Base-by-base conservation (phyloP, 1,140 invertebrate genomes). In the Rhagoletis pomonella region DNA sequence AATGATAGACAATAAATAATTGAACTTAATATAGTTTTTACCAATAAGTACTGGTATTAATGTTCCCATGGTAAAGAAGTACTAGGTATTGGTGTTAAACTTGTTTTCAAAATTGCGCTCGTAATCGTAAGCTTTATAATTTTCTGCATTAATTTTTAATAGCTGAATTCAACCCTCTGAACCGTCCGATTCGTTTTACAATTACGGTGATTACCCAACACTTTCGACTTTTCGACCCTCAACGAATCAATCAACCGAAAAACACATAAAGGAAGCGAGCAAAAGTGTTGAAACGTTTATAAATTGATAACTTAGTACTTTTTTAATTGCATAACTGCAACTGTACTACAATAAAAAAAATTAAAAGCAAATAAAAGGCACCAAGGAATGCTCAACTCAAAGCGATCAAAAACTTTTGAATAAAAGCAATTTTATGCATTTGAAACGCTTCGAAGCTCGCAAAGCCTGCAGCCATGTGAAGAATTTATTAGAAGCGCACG, bases 341-440 rank as follows among this genome's bases (percentile, higher is more conserved):
- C 67, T 44, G 39, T 44, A 44, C 44, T 44, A 73, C 17, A 47
- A 47, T 5, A n/a, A 69, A 73, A 67, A 73, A 10, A 42, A 73
- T 55, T 29, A 73, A 73, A 47, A 73, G 6, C 10, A 44, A 73
- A 73, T 47, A n/a, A 42, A 73, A 47, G 12, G 39, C 64, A 65
- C 42, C 42, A 73, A n/a, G 39, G n/a, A 73, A 17, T 12, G 39
- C 39, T 44, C 42, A 73, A 47, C 39, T 44, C 42, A 73, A 47
- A 73, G 67, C 67, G 50, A 73, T 73, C n/a, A 47, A 47, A 12
- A 73, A 9, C 67, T 73, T 29, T 73, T 73, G 42, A 73, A 73
- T 14, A 73, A 73, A 73, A 14, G 39, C 67, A 42, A 5, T 6
- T 4, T n/a, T 9, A 17, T 73, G 67, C 67, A 73, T 73, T 73